Evolutionary conservation across 2,797 vertebrate species (phyloP), one percentile per base, ranked within the genome.

Genomic region (Notolepis coatsorum): DNA sequence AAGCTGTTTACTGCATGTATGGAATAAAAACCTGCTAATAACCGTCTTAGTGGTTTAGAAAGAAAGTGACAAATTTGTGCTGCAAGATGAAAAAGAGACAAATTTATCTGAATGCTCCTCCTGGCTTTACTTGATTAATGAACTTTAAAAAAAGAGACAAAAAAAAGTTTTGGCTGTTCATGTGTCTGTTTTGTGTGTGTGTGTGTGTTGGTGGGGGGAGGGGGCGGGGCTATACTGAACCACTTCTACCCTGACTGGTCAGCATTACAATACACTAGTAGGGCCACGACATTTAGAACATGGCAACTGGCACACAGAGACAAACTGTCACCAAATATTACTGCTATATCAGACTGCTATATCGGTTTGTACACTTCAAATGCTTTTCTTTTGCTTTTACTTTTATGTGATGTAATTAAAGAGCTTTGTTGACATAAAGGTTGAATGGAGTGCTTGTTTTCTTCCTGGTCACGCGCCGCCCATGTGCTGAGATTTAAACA

Each of bases 361-460:
- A 52, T 37, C 52, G 57, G 68, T 73, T 73, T 78, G 75, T 79
- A 71, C 66, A 73, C 71, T 70, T 66, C 58, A 49, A 35, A 60
- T 64, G 42, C 45, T 51, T 52, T 68, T 68, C 66, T 70, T n/a
- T 52, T 72, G 62, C 72, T 79, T 78, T 74, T 74, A 87, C 70
- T 78, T 85, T 85, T 79, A 77, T 74, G 73, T 84, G 73, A 72
- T 80, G 75, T 84, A 72, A 83, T 87, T 85, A 82, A 85, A 84
- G 67, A 80, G 58, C 71, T 79, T 84, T 63, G 77, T 43, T 51
- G 54, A 46, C 38, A 31, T 51, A 18, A 81, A 67, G 79, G 59
- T 65, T 2, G 45, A 13, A 21, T 60, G 39, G 25, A n/a, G 7
- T 31, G 13, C 5, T 18, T 28, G 17, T 12, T n/a, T 35, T n/a